A percentile compares a stretch with the other conserved stretches of the same genome.
phyloP scores from a whole-genome alignment of 2,888 invertebrate genomes.

The Electrophaes corylata region DNA sequence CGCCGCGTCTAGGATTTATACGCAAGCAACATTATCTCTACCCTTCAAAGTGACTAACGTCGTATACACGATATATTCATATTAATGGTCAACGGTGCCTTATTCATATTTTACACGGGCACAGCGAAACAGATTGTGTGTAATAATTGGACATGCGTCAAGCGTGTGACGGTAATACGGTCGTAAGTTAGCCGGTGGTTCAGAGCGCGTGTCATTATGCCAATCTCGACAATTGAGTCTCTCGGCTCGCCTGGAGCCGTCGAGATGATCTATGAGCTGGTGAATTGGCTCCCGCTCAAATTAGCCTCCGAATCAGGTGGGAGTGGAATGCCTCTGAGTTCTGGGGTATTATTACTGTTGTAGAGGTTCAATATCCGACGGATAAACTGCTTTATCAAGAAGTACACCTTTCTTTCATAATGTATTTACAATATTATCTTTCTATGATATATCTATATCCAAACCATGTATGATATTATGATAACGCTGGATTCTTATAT shows the following conservation, averaged over 20 bases:
- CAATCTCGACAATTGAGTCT: slow-evolving; percentile 75
- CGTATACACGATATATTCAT: slow-evolving; percentile 59
- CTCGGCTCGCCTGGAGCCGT: slow-evolving; percentile 42
- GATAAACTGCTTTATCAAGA: background rate
- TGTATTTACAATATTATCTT: no score
- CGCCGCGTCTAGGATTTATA: slow-evolving; percentile 72
- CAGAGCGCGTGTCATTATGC: slow-evolving; percentile 75
- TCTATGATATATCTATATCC: no score
- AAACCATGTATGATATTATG: no score
- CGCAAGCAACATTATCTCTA: slow-evolving; percentile 76
- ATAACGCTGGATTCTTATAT: no score
- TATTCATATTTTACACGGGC: slow-evolving; percentile 78
- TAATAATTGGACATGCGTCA: slow-evolving; percentile 82
- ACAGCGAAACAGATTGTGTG: slow-evolving; percentile 74
- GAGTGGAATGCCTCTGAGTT: slow-evolving; percentile 34
- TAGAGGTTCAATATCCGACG: background rate
- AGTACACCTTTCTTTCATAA: background rate
- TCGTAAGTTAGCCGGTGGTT: slow-evolving; percentile 74
- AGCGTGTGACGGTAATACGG: slow-evolving; percentile 77
- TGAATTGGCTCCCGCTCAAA: slow-evolving; percentile 62
- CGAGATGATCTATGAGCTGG: slow-evolving; percentile 71
- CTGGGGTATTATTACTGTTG: slow-evolving; percentile 6
- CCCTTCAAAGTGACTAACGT: slow-evolving; percentile 72
- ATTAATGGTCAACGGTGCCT: slow-evolving; percentile 67
- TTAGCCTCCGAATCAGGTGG: slow-evolving; percentile 44